Conservation (phyloP, 2,888 invertebrate species). For the Athalia rosae region DNA sequence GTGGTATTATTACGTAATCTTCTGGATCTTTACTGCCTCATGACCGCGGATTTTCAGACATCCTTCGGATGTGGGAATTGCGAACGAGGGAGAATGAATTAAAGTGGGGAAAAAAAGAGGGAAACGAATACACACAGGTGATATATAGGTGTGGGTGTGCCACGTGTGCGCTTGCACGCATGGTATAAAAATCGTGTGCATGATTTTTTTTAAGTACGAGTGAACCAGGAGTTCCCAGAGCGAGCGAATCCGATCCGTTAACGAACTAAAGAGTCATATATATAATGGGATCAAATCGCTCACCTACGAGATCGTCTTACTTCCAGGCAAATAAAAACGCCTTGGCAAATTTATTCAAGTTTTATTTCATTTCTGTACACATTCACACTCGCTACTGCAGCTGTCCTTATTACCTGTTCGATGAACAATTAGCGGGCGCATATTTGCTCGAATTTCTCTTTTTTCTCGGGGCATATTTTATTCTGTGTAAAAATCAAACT, state of each 20-base stretch:
- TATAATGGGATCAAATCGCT: conserved; percentile 35
- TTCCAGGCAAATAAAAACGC: neutral
- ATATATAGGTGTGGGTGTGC: conserved; percentile 10
- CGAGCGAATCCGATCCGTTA: conserved; percentile 30
- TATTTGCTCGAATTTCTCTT: no score
- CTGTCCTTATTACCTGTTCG: no score
- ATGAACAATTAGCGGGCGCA: no score
- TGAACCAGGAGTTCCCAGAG: conserved; percentile 41
- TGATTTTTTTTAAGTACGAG: neutral
- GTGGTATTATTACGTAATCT: neutral
- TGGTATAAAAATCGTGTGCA: neutral
- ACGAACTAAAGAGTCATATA: conserved; percentile 15
- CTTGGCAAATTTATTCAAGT: neutral
- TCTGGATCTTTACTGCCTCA: no score
- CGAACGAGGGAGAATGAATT: no score
- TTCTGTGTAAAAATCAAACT: neutral
- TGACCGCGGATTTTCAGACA: no score
- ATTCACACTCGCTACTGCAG: no score
- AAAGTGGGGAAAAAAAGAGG: neutral
- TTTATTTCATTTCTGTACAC: no score
- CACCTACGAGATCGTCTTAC: conserved; percentile 35
- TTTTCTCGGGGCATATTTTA: neutral
- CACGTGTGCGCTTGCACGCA: conserved; percentile 29
- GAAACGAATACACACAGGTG: conserved; percentile 2
- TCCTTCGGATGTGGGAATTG: no score